phyloP scores from a whole-genome alignment of 2,888 invertebrate genomes.

The Chouioia cunea region DNA sequence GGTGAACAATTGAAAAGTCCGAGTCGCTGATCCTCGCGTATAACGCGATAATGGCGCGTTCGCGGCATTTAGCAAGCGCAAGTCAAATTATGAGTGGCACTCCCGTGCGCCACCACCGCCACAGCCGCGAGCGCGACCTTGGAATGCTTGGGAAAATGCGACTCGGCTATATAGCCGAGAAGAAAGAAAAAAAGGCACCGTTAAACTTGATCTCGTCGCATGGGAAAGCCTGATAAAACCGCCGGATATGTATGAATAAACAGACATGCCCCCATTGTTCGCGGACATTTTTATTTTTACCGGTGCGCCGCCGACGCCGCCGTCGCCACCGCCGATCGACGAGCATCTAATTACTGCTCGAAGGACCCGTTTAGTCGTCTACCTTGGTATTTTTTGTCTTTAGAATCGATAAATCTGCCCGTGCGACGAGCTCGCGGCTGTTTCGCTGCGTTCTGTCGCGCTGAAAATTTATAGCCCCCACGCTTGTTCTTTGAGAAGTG shows the following conservation, averaged over 20 bases:
- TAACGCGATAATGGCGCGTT: neutral
- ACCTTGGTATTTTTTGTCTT: too few relatives aligned
- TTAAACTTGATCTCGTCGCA: slow-evolving; percentile 41
- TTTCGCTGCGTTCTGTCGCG: neutral
- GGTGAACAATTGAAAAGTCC: neutral
- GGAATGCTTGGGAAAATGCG: slow-evolving; percentile 23
- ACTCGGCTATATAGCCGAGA: neutral
- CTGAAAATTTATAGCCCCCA: neutral
- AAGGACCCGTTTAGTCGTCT: too few relatives aligned
- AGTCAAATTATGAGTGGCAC: slow-evolving; percentile 18
- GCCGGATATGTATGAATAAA: too few relatives aligned
- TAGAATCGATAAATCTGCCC: too few relatives aligned
- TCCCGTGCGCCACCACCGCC: too few relatives aligned
- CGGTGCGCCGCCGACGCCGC: too few relatives aligned
- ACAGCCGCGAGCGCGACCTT: slow-evolving; percentile 29
- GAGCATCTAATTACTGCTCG: too few relatives aligned
- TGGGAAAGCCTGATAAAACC: neutral
- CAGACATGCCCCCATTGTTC: too few relatives aligned
- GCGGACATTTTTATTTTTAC: too few relatives aligned
- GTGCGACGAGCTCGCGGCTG: neutral
- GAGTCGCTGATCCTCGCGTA: neutral
- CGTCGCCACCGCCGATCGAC: too few relatives aligned
- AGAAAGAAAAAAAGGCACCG: neutral
- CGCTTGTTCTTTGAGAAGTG: too few relatives aligned
- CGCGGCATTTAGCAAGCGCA: slow-evolving; percentile 11